Percentiles rank a stretch among this genome's conserved stretches.
Evolutionary conservation across 2,797 vertebrate species (phyloP).

Genomic region (Syngnathus acus): DNA sequence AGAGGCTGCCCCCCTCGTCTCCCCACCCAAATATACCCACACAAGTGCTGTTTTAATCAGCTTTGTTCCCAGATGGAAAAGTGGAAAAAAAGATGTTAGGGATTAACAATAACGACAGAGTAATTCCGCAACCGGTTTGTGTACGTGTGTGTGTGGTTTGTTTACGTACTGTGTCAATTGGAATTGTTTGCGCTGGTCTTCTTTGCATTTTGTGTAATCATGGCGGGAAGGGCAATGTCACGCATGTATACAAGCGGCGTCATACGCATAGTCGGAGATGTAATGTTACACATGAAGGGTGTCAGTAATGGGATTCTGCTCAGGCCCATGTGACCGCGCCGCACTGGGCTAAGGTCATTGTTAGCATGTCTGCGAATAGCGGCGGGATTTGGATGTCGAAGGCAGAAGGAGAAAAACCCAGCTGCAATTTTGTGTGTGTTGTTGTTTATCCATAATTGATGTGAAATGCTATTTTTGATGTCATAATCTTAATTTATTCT

Average conservation of each 20-base stretch:
- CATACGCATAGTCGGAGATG: slow-evolving; percentile 30
- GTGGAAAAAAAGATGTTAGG: slow-evolving; percentile 38
- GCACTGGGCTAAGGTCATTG: slow-evolving; percentile 59
- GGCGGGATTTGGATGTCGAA: slow-evolving; percentile 10
- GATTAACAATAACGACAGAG: slow-evolving; percentile 52
- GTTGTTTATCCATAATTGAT: background rate
- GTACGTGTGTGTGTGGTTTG: slow-evolving; percentile 10
- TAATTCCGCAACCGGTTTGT: slow-evolving; percentile 29
- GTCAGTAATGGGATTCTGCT: slow-evolving; percentile 67
- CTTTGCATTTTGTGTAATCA: slow-evolving; percentile 25
- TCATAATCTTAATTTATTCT: too few species aligned
- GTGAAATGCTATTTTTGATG: background rate
- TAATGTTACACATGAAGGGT: slow-evolving; percentile 66
- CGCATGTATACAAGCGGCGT: slow-evolving; percentile 36
- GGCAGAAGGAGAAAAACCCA: slow-evolving; percentile 23
- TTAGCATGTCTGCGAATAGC: slow-evolving; percentile 40
- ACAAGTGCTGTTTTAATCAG: slow-evolving; percentile 57
- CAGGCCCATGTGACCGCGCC: slow-evolving; percentile 55
- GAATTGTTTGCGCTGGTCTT: slow-evolving; percentile 16
- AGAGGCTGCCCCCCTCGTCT: slow-evolving; percentile 6
- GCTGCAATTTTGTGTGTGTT: background rate
- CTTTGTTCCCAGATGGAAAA: slow-evolving; percentile 52
- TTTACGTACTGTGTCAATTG: background rate
- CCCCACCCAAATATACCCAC: slow-evolving; percentile 33
- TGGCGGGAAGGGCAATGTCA: slow-evolving; percentile 59